These are phyloP conservation scores for Clistopyga incitator DNA, from an alignment of 2,888 invertebrate species.

Conservation along the genomic window DNA sequence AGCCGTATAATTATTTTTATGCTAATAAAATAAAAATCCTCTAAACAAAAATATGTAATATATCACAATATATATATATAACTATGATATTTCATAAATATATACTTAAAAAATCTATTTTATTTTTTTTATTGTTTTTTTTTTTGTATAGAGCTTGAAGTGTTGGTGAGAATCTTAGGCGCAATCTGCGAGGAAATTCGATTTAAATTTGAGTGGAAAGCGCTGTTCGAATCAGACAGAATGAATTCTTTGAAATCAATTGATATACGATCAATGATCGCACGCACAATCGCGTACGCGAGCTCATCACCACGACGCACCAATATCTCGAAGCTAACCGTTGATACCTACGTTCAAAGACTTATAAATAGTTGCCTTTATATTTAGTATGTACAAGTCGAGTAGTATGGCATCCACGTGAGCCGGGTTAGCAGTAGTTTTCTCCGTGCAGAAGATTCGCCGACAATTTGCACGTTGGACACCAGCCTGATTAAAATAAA, in stretches of 20 bases:
- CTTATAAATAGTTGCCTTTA: slow-evolving; percentile 75
- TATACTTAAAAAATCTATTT: too few species aligned
- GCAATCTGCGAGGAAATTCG: slow-evolving; percentile 11
- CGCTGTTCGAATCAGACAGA: neutral
- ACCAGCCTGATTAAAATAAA: slow-evolving; percentile 24
- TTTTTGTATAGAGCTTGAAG: neutral
- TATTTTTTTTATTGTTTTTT: too few species aligned
- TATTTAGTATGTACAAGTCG: slow-evolving; percentile 71
- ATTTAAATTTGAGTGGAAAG: slow-evolving; percentile 10
- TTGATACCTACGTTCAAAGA: slow-evolving; percentile 52
- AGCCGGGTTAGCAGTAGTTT: slow-evolving; percentile 36
- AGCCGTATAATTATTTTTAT: too few species aligned
- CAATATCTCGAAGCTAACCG: slow-evolving; percentile 1
- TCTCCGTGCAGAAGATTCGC: slow-evolving; percentile 9
- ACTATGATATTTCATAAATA: too few species aligned
- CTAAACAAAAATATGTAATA: too few species aligned
- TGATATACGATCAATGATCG: neutral
- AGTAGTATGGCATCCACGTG: slow-evolving; percentile 32
- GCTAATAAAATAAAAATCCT: too few species aligned
- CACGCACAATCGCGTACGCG: neutral
- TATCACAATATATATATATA: too few species aligned
- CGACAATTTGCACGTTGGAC: neutral
- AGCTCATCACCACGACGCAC: neutral
- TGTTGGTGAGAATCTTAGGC: neutral
- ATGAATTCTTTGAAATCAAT: neutral